A percentile compares a stretch with the other conserved stretches of the same genome.
Conservation (phyloP, 2,797 vertebrate genomes). For the Uromys caudimaculatus region DNA sequence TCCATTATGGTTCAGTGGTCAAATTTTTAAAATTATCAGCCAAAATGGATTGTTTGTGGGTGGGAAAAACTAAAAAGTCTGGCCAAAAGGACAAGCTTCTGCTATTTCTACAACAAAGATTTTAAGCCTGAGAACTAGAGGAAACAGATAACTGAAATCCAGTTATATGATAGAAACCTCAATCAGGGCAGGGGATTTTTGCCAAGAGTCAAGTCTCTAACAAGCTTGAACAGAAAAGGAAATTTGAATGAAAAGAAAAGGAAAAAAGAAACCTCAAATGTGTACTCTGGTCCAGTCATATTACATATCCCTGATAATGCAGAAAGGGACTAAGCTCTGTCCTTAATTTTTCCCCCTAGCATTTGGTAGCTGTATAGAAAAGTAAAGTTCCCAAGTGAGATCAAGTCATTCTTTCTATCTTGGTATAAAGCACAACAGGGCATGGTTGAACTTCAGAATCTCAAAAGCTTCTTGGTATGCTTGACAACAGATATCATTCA, state of each 20-base stretch:
- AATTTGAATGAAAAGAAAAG: background rate
- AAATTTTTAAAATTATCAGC: background rate
- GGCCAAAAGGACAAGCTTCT: background rate
- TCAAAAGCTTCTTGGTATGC: background rate
- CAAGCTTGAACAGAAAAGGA: background rate
- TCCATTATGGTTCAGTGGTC: background rate
- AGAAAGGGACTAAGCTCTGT: slow-evolving; percentile 16
- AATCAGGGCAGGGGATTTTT: slow-evolving; percentile 15
- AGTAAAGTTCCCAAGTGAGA: background rate
- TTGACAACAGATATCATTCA: background rate
- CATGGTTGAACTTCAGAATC: background rate
- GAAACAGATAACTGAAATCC: background rate
- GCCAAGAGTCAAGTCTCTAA: background rate
- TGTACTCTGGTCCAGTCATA: background rate
- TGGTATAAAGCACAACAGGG: background rate
- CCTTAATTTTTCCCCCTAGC: slow-evolving; percentile 3
- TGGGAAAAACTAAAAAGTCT: background rate
- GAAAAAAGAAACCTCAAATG: background rate
- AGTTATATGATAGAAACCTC: slow-evolving; percentile 20
- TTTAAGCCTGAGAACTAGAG: background rate
- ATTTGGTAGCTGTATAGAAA: slow-evolving; percentile 4
- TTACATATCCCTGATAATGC: background rate
- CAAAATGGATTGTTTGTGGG: background rate
- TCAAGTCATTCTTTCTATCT: background rate
- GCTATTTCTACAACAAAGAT: background rate